Conservation (phyloP, 2,797 vertebrate genomes). For the Heterohyrax brucei region DNA sequence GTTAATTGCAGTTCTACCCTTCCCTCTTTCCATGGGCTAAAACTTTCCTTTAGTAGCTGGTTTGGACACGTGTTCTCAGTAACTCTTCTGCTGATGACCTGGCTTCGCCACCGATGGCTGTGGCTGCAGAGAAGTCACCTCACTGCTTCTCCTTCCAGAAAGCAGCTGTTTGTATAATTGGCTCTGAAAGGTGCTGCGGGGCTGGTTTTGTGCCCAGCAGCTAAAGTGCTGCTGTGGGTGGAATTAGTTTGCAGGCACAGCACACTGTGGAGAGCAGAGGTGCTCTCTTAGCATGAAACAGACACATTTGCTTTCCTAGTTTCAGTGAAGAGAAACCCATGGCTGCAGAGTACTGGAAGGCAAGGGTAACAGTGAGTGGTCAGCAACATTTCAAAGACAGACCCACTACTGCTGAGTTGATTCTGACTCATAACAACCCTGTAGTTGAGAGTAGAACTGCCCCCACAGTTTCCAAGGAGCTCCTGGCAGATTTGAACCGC, state of each 20-base stretch:
- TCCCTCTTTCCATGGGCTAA: background rate
- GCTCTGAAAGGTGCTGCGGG: background rate
- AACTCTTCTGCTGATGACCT: accelerated
- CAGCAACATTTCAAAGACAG: background rate
- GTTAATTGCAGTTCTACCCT: background rate
- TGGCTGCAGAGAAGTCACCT: accelerated
- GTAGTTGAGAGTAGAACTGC: no score
- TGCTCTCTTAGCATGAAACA: background rate
- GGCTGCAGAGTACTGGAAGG: background rate
- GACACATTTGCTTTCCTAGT: accelerated
- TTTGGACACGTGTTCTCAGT: background rate
- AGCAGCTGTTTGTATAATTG: accelerated
- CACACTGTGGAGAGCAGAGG: accelerated
- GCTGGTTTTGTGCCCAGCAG: background rate
- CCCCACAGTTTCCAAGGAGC: no score
- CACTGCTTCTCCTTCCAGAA: background rate
- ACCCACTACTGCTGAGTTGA: no score
- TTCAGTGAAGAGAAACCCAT: background rate
- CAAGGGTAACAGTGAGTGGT: no score
- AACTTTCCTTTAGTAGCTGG: background rate
- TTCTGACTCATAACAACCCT: no score
- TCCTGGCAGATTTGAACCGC: no score
- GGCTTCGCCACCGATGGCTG: background rate
- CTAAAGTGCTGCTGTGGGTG: background rate
- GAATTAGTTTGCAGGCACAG: background rate